phyloP scores from a whole-genome alignment of 2,797 vertebrate genomes.

The Erpetoichthys calabaricus region DNA sequence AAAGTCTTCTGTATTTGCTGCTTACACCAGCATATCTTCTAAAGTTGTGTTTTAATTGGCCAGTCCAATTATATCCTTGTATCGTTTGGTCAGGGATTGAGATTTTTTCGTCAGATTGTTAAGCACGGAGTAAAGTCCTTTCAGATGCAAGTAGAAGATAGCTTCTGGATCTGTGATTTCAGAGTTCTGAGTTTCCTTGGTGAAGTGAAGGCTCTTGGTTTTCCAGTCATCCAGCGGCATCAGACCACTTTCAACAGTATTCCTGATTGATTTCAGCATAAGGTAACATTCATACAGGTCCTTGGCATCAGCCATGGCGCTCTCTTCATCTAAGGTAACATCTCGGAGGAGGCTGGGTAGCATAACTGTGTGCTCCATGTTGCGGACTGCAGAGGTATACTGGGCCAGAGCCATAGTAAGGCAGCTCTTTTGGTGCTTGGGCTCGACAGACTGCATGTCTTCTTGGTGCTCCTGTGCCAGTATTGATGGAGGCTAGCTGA shows the following conservation, averaged over 20 bases:
- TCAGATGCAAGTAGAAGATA: conserved; percentile 61
- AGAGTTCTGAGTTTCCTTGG: conserved; percentile 8
- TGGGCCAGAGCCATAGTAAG: conserved; percentile 44
- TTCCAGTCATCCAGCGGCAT: conserved; percentile 29
- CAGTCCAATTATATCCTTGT: conserved; percentile 63
- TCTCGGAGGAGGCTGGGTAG: conserved; percentile 73
- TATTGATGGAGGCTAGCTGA: no score
- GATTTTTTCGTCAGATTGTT: conserved; percentile 57
- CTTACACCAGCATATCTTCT: no score
- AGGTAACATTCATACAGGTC: conserved; percentile 62
- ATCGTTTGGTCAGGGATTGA: conserved; percentile 57
- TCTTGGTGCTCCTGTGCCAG: conserved; percentile 1
- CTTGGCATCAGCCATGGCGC: background rate
- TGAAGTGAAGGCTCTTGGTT: conserved; percentile 15
- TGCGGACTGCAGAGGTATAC: conserved; percentile 49
- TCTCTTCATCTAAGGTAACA: conserved; percentile 30
- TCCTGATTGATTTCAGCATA: conserved; percentile 64
- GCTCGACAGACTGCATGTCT: conserved; percentile 46
- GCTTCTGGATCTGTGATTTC: conserved; percentile 47
- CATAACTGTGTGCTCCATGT: conserved; percentile 78
- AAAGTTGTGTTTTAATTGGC: conserved; percentile 17
- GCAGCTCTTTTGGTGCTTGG: conserved; percentile 39
- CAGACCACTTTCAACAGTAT: conserved; percentile 53
- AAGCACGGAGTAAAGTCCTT: conserved; percentile 63
- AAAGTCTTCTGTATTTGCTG: no score